Conservation (phyloP, 2,113 vertebrate species). For the Zeus faber region DNA sequence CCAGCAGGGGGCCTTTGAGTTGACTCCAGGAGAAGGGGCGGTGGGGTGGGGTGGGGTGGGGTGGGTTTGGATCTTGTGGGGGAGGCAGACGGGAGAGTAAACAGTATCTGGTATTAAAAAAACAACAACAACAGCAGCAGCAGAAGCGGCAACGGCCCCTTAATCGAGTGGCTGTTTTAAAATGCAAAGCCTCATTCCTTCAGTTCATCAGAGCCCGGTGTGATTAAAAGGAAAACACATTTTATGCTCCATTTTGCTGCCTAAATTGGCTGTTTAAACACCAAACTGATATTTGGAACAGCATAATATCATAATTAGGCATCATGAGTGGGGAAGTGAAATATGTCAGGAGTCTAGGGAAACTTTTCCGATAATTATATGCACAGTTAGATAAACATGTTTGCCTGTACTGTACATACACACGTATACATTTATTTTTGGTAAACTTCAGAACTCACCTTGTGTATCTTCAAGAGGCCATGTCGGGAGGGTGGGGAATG, state of each 20-base stretch:
- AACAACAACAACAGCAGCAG: constrained; percentile 50
- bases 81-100: too few species aligned
- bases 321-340: constrained; percentile 59
- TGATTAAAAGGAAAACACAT: constrained; percentile 56
- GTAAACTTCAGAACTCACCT: too few species aligned
- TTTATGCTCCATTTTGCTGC: constrained; percentile 53
- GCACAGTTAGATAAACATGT: constrained; percentile 40
- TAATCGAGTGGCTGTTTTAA: constrained; percentile 61
- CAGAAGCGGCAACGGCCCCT: constrained; percentile 19
- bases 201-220: constrained; percentile 33
- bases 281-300: constrained; percentile 46
- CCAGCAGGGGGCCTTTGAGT: constrained; percentile 67
- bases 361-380: constrained; percentile 54
- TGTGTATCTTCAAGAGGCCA: too few species aligned
- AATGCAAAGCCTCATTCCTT: constrained; percentile 60
- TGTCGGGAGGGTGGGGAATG: too few species aligned
- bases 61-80: too few species aligned
- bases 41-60: constrained; percentile 35
- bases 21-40: constrained; percentile 44
- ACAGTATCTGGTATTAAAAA: constrained; percentile 58
- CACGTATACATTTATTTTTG: too few species aligned
- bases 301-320: constrained; percentile 59
- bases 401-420: too few species aligned
- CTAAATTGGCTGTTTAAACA: constrained; percentile 64
- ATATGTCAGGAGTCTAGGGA: constrained; percentile 42